phyloP scores from a whole-genome alignment of 2,113 vertebrate species.

The Lanius collurio region DNA sequence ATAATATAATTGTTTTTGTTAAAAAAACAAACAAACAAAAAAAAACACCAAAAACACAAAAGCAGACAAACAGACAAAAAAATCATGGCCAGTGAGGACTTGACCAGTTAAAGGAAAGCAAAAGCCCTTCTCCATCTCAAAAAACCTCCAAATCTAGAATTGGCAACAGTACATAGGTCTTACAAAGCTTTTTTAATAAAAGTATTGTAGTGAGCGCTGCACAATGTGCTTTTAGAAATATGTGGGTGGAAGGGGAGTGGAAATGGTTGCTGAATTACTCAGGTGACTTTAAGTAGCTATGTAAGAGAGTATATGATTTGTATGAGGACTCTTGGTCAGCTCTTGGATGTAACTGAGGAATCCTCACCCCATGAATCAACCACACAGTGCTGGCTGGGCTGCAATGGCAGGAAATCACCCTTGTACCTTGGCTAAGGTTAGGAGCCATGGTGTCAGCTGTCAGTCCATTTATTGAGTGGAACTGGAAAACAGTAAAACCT shows the following conservation, averaged over 20 bases:
- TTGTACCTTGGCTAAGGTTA: rapidly evolving
- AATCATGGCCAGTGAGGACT: not conserved
- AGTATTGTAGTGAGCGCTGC: not conserved
- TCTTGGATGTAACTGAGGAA: not conserved
- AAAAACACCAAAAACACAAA: not conserved
- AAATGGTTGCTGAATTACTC: not conserved
- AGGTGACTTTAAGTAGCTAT: rapidly evolving
- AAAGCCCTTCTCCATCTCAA: not conserved
- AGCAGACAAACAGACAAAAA: not conserved
- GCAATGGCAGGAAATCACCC: rapidly evolving
- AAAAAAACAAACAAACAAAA: not conserved
- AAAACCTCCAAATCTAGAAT: not conserved
- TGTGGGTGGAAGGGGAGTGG: not conserved
- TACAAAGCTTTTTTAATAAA: not conserved
- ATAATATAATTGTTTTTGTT: not conserved
- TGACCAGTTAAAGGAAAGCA: not conserved
- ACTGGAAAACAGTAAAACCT: not conserved
- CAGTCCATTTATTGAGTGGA: not conserved
- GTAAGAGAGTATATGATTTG: not conserved
- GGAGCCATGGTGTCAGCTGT: not conserved
- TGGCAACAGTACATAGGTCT: not conserved
- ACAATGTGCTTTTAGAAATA: not conserved
- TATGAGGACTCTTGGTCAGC: rapidly evolving
- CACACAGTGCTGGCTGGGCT: rapidly evolving
- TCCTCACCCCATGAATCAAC: rapidly evolving